Conservation (phyloP, 1,140 invertebrate genomes). For the Wasmannia auropunctata region DNA sequence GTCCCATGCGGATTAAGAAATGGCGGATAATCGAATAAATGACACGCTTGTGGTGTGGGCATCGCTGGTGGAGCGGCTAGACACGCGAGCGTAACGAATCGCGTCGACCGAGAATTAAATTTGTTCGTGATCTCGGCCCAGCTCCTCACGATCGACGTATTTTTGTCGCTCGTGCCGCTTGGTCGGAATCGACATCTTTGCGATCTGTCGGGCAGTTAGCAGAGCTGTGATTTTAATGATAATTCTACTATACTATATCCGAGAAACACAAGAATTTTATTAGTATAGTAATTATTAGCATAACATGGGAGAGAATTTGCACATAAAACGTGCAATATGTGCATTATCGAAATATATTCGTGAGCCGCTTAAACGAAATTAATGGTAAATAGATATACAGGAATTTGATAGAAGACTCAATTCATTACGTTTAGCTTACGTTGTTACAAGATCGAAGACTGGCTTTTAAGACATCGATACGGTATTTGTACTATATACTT, state of each 20-base stretch:
- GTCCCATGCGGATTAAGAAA: constrained; percentile 2
- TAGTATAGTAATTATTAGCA: neutral
- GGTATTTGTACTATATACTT: constrained; percentile 69
- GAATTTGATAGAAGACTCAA: constrained; percentile 15
- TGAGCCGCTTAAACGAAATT: neutral
- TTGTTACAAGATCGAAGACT: constrained; percentile 60
- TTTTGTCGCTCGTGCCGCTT: constrained; percentile 36
- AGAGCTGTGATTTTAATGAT: neutral
- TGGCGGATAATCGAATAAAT: constrained; percentile 70
- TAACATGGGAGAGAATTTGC: neutral
- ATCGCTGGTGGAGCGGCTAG: constrained; percentile 37
- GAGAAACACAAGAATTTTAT: neutral
- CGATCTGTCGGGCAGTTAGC: neutral
- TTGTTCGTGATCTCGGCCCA: constrained; percentile 24
- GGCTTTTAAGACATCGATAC: constrained; percentile 38
- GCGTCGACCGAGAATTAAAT: constrained; percentile 56
- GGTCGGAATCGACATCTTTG: constrained; percentile 19
- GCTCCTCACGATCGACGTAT: neutral
- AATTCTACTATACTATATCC: neutral
- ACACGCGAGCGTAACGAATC: constrained; percentile 58
- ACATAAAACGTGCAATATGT: neutral
- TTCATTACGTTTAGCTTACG: neutral
- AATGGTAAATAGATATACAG: constrained; percentile 3
- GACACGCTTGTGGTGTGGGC: constrained; percentile 62
- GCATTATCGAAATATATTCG: neutral